phyloP scores from a whole-genome alignment of 2,113 vertebrate species.

The Bathybates hornii region DNA sequence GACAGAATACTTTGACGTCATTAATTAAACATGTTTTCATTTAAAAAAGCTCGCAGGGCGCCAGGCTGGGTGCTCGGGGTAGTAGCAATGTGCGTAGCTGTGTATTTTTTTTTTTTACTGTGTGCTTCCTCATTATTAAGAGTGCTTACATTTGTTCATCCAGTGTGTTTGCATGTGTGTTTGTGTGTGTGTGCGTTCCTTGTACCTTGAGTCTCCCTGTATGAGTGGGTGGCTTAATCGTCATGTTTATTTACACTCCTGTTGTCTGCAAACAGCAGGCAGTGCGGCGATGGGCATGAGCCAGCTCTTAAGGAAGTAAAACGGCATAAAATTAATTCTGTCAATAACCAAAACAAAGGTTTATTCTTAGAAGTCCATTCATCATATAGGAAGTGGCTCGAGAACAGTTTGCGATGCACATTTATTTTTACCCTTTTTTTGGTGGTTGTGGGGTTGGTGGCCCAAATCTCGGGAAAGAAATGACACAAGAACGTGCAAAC shows the following conservation, averaged over 20 bases:
- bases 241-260: slow-evolving; percentile 64
- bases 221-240: slow-evolving; percentile 61
- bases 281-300: slow-evolving; percentile 35
- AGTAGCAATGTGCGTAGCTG: slow-evolving; percentile 28
- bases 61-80: slow-evolving; percentile 41
- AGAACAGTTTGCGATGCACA: slow-evolving; percentile 33
- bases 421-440: slow-evolving; percentile 47
- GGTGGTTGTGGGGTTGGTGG: background rate
- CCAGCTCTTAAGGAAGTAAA: slow-evolving; percentile 59
- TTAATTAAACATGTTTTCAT: slow-evolving; percentile 93
- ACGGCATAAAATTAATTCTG: slow-evolving; percentile 58
- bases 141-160: background rate
- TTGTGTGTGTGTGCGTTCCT: background rate
- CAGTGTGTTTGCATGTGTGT: background rate
- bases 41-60: slow-evolving; percentile 63
- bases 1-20: slow-evolving; percentile 95
- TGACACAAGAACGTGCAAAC: slow-evolving; percentile 78
- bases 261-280: slow-evolving; percentile 62
- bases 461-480: slow-evolving; percentile 46
- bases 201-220: slow-evolving; percentile 28
- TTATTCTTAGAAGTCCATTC: slow-evolving; percentile 57
- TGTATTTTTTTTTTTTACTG: background rate
- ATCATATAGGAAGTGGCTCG: slow-evolving; percentile 37
- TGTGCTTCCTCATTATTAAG: background rate
- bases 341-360: slow-evolving; percentile 57